These are phyloP conservation scores for Crepidodera aurea DNA, from an alignment of 2,888 invertebrate species.

Conservation along the genomic window DNA sequence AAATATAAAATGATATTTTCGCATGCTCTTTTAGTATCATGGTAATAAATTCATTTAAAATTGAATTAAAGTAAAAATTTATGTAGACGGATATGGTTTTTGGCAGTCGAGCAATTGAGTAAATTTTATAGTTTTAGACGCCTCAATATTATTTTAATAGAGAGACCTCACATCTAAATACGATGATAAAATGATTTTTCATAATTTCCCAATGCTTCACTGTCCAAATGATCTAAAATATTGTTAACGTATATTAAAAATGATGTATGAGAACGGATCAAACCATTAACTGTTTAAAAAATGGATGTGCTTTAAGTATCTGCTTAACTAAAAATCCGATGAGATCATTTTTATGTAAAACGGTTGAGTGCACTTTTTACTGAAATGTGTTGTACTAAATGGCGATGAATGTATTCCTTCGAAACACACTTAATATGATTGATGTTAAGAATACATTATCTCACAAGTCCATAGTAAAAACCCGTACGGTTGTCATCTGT, in stretches of 20 bases:
- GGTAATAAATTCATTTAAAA: too few relatives aligned
- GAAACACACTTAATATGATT: slow-evolving; percentile 39
- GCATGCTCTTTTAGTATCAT: too few relatives aligned
- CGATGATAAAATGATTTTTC: too few relatives aligned
- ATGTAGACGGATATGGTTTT: too few relatives aligned
- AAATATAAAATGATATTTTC: too few relatives aligned
- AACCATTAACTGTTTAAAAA: background rate
- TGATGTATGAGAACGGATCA: slow-evolving; percentile 4
- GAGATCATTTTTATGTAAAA: slow-evolving; percentile 35
- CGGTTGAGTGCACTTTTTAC: slow-evolving; percentile 34
- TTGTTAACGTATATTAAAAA: background rate
- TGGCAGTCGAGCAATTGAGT: too few relatives aligned
- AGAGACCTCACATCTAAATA: too few relatives aligned
- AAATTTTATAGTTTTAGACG: too few relatives aligned
- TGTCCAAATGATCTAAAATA: too few relatives aligned
- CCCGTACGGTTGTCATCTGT: slow-evolving; percentile 38
- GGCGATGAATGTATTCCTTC: slow-evolving; percentile 36
- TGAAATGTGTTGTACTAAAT: slow-evolving; percentile 28
- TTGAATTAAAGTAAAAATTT: too few relatives aligned
- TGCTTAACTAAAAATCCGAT: slow-evolving; percentile 14
- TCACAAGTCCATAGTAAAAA: slow-evolving; percentile 33
- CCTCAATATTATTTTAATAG: too few relatives aligned
- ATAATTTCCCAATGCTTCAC: too few relatives aligned
- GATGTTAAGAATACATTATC: slow-evolving; percentile 39
- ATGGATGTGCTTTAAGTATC: background rate